Evolutionary conservation across 1,140 invertebrate genomes (phyloP), one percentile per base, ranked within the genome.

Genomic region (Eubasilissa regina): DNA sequence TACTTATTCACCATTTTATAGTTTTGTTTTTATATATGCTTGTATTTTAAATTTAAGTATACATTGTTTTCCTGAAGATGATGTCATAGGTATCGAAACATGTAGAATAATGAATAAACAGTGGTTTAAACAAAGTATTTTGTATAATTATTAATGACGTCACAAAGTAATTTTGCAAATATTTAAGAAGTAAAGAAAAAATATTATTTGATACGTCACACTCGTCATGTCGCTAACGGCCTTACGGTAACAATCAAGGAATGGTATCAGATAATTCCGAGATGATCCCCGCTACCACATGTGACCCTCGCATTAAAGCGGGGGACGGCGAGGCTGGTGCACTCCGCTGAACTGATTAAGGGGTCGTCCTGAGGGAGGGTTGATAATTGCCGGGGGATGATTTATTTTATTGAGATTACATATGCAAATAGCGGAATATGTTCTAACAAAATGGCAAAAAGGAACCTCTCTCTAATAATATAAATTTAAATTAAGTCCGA

Each of bases 351-450:
- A 68, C 64, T 68, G 64, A 68, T 68, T 68, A 68, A 48, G 64
- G 64, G 64, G 44, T 47, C 35, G 44, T 13, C 60, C 35, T 35
- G 25, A 60, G 58, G 35, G 74, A 60, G 56, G 74, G 74, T 25
- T 75, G 74, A 75, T 75, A 75, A 75, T 75, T 75, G 53, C 55
- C 43, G 44, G 21, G 11, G 74, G 74, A 17, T 75, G 74, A 75
- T 75, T 75, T 75, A 75, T 75, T 58, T 75, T 75, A 75, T 75
- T 75, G 74, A 64, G 55, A 75, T 75, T 64, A 73, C 68, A 53
- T 73, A 73, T 73, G 68, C 68, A 73, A 75, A 75, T 75, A 58
- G 74, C 44, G 44, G 19, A 55, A 11, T 45, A 35, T 15, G 35
- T 75, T 17, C 68, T 68, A 44, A 47, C 43, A 43, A 68, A 68